phyloP scores from a whole-genome alignment of 2,797 vertebrate genomes.

The Monodelphis domestica region DNA sequence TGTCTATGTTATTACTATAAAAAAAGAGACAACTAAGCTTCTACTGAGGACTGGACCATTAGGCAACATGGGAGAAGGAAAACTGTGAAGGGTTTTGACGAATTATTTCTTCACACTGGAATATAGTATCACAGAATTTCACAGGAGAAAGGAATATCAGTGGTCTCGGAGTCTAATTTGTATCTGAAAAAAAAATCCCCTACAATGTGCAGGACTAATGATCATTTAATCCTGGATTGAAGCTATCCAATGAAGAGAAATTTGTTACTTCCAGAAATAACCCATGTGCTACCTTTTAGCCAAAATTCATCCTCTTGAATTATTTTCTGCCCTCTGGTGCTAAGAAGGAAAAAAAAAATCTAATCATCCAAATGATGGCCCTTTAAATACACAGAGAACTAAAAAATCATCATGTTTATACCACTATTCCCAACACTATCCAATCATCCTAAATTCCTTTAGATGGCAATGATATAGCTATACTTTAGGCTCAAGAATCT shows the following conservation, averaged over 20 bases:
- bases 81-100: conserved; percentile 17
- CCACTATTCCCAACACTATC: background rate
- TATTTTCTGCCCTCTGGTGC: background rate
- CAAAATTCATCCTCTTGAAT: background rate
- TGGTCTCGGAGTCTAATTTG: background rate
- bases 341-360: background rate
- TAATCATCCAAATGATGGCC: background rate
- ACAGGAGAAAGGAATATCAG: background rate
- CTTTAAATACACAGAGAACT: background rate
- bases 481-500: background rate
- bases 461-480: background rate
- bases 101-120: conserved; percentile 11
- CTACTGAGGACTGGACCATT: background rate
- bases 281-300: background rate
- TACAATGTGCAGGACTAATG: background rate
- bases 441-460: background rate
- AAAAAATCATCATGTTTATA: background rate
- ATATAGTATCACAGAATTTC: conserved; percentile 3
- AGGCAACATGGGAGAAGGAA: background rate
- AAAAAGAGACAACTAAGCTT: background rate
- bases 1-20: background rate
- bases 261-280: background rate
- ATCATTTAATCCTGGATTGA: background rate
- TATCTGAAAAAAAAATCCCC: background rate
- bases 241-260: background rate